Percentiles rank a stretch among this genome's conserved stretches.
These are phyloP conservation scores for Xestoiulus laeticollis DNA, from an alignment of 2,888 invertebrate species.

Conservation along the genomic window DNA sequence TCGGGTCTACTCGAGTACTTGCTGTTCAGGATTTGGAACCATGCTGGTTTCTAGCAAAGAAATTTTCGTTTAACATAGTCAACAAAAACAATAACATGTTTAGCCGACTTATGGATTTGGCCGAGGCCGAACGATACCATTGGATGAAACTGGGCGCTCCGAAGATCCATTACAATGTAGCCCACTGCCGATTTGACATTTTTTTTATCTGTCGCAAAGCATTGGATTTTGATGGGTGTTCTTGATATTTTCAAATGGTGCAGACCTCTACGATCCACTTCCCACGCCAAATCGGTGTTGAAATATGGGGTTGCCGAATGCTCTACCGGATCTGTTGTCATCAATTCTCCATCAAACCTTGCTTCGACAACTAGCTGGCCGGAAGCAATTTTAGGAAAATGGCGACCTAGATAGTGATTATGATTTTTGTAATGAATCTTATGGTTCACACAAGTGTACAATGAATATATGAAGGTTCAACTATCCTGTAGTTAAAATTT, in stretches of 20 bases:
- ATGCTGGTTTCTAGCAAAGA: conserved; percentile 61
- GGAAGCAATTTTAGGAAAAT: conserved; percentile 7
- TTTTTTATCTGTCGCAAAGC: conserved; percentile 63
- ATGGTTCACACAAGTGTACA: not conserved
- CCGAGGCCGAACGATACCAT: conserved; percentile 17
- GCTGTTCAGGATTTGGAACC: conserved; percentile 64
- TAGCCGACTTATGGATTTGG: not conserved
- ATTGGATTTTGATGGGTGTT: conserved; percentile 65
- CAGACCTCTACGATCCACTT: conserved; percentile 64
- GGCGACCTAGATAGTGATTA: not conserved
- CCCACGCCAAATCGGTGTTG: conserved; percentile 66
- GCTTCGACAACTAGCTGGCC: conserved; percentile 63
- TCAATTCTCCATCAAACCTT: conserved; percentile 65
- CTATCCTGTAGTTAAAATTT: too few relatives aligned
- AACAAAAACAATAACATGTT: not conserved
- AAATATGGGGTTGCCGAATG: conserved; percentile 64
- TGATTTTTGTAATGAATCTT: not conserved
- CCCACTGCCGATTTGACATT: conserved; percentile 64
- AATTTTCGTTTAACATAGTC: not conserved
- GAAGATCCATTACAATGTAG: conserved; percentile 65
- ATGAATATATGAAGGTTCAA: too few relatives aligned
- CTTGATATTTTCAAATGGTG: conserved; percentile 65
- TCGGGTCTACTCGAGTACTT: conserved; percentile 60
- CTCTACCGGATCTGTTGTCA: conserved; percentile 65
- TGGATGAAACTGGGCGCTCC: conserved; percentile 61